Conservation (phyloP, 2,797 vertebrate genomes). For the Megaceryle alcyon region DNA sequence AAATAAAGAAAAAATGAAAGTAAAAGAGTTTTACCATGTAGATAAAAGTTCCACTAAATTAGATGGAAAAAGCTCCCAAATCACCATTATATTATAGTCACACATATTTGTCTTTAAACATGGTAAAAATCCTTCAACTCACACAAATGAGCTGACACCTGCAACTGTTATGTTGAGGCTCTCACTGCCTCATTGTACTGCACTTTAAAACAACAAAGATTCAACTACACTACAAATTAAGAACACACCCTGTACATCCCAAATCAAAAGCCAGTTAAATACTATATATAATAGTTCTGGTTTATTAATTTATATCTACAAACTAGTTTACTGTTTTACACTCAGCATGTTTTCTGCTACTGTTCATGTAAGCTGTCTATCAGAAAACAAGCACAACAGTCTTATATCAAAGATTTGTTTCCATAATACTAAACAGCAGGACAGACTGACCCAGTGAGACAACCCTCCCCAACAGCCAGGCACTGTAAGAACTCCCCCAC, state of each 20-base stretch:
- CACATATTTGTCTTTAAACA: not conserved
- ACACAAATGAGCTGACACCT: not conserved
- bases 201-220: not conserved
- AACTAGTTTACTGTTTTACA: not conserved
- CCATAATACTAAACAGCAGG: not conserved
- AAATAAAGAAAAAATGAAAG: not conserved
- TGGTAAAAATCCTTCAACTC: not conserved
- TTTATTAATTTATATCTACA: not conserved
- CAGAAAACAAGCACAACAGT: not conserved
- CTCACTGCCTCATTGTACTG: too few species aligned
- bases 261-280: not conserved
- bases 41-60: not conserved
- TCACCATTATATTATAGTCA: not conserved
- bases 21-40: too few species aligned
- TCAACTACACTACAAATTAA: not conserved
- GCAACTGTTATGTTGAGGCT: not conserved
- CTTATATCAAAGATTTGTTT: not conserved
- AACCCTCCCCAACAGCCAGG: not conserved
- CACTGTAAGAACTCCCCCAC: not conserved
- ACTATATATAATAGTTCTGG: not conserved
- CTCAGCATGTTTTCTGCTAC: not conserved
- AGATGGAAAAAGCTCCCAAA: too few species aligned
- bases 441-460: not conserved
- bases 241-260: not conserved
- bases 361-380: not conserved